Percentiles rank a stretch among this genome's conserved stretches.
Conservation (phyloP, 2,113 vertebrate genomes). For the Vombatus ursinus region DNA sequence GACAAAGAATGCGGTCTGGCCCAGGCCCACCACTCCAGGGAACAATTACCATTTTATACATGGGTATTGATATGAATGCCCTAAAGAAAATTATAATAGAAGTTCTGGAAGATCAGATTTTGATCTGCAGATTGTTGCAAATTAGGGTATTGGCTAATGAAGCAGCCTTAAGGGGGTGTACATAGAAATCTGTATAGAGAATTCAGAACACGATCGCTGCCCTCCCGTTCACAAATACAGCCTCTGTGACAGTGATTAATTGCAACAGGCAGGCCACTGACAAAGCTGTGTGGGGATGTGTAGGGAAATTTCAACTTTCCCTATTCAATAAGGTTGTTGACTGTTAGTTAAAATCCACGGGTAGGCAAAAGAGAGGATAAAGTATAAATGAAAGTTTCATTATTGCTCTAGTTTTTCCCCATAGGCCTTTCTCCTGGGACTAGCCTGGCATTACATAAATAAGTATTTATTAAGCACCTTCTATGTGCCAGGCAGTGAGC, state of each 20-base stretch:
- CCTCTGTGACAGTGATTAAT: conserved; percentile 37
- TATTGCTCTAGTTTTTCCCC: background rate
- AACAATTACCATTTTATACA: conserved; percentile 81
- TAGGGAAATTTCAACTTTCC: background rate
- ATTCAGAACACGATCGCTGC: conserved; percentile 58
- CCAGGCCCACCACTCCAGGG: conserved; percentile 7
- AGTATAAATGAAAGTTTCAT: conserved; percentile 14
- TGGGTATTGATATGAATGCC: conserved; percentile 69
- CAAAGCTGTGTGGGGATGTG: background rate
- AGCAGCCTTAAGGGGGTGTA: conserved; percentile 33
- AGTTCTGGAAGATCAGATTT: conserved; percentile 59
- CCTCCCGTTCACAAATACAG: conserved; percentile 66
- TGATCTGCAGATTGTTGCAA: conserved; percentile 73
- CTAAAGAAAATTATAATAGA: conserved; percentile 75
- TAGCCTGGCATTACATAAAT: background rate
- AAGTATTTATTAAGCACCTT: background rate
- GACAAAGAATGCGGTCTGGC: conserved; percentile 72
- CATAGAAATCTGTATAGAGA: conserved; percentile 29
- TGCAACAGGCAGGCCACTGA: conserved; percentile 5
- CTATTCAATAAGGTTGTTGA: background rate
- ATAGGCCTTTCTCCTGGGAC: background rate
- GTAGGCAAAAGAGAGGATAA: background rate
- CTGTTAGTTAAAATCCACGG: background rate
- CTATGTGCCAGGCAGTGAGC: background rate
- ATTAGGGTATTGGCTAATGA: conserved; percentile 70